A percentile compares a stretch with the other conserved stretches of the same genome.
Evolutionary conservation across 2,113 vertebrate species (phyloP).

Genomic region (Chloebia gouldiae): DNA sequence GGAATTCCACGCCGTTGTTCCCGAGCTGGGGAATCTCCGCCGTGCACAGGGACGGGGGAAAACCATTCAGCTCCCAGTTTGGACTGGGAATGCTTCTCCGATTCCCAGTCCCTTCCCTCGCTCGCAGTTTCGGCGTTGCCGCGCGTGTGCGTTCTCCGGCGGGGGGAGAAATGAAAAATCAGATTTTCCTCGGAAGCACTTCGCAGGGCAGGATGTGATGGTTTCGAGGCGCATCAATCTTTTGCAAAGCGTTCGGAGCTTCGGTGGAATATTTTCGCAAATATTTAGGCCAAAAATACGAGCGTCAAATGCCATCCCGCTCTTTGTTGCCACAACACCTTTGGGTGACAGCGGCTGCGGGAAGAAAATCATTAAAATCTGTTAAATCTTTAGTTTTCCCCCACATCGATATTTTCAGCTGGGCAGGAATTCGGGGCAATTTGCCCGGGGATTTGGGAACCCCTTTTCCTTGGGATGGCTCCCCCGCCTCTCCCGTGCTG

Average conservation of each 20-base stretch:
- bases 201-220: neutral
- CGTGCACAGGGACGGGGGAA: neutral
- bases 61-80: neutral
- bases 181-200: neutral
- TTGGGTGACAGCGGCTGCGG: neutral
- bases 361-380: neutral
- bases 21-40: neutral
- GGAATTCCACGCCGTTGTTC: neutral
- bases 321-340: slow-evolving; percentile 45
- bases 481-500: neutral
- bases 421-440: neutral
- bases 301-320: neutral
- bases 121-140: neutral
- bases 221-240: neutral
- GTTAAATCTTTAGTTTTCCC: neutral
- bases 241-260: neutral
- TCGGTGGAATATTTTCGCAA: neutral
- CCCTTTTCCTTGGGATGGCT: neutral
- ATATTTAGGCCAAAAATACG: slow-evolving; percentile 29
- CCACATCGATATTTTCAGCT: neutral
- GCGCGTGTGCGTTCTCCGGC: neutral
- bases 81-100: neutral
- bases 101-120: neutral
- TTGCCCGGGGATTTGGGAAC: neutral
- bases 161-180: neutral